Evolutionary conservation across 2,113 vertebrate species (phyloP), one percentile per base, ranked within the genome.

Genomic region (Podarcis raffonei): DNA sequence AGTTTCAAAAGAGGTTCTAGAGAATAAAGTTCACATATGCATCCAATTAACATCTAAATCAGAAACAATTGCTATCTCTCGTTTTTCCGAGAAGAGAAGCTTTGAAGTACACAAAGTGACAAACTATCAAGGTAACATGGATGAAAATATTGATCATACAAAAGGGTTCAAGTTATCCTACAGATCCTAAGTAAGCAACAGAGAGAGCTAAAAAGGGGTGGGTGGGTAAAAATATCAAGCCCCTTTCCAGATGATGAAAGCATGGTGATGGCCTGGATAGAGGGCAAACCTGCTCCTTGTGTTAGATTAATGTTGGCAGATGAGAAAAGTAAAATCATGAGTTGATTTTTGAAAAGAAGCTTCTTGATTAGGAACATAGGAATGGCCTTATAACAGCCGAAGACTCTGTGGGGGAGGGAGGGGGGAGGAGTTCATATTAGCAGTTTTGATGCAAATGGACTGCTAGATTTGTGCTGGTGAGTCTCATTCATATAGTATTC

Each of bases 11-110:
- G 90, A 92, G 87, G 89, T 89, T 89, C 87, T 83, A 93, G 66
- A 84, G 89, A 78, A 75, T 83, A 59, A 81, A 88, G 77, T 81
- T 65, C 59, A 92, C 94, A 95, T 94, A 95, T 96, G 95, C 82
- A 91, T 89, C 89, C 92, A 93, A 87, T 96, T 93, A 96, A 57
- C 68, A 71, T 84, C 83, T 92, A 87, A 74, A 89, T 95, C 95
- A 94, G 87, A 95, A 95, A 94, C 93, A 93, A 95, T 95, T 92
- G 89, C 88, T 87, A 82, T 93, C 95, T 95, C 90, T 89, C 94
- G 92, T 83, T 95, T 95, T 96, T 92, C 93, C 90, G 89, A 80
- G 82, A 83, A 90, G 85, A 92, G 93, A 66, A 81, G 88, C 93
- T 96, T 95, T 94, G 94, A 95, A 95, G 92, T 87, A 65, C 78